Base-by-base conservation (phyloP, 2,113 vertebrate genomes). In the Corvus hawaiiensis region DNA sequence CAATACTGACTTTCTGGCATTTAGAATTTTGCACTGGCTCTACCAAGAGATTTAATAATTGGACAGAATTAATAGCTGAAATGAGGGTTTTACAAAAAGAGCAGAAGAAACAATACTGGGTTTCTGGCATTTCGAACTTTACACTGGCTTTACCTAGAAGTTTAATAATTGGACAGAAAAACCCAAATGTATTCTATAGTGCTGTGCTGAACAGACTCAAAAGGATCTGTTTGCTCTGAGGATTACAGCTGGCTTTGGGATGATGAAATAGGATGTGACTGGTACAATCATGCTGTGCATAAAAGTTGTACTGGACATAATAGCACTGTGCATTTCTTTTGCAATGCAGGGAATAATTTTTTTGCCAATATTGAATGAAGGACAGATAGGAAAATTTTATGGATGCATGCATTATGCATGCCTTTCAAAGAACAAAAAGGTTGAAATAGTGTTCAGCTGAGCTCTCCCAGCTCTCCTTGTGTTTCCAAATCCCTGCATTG, bases 291-390 rank as follows among this genome's bases (percentile, higher is more conserved):
- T 26, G 68, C 92, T 95, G 89, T 72, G 43, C 54, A 76, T 83
- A 79, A 35, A 89, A 92, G 59, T 94, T 87, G n/a, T 79, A 33
- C 46, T 3, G 5, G 61, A 92, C 61, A 85, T 84, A 92, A 73
- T 75, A 94, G 77, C 78, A 59, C 46, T 11, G 16, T 55, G 54
- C 69, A 82, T 74, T 94, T 94, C 94, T 94, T 88, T 72, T 87
- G 64, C 76, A 96, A 82, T 66, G 83, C 71, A 86, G 59, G 69
- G 77, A 62, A 63, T 90, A 51, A 20, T 67, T 35, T 21, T 68
- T 89, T 82, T 88, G 59, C 79, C 79, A 87, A 94, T 94, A 92
- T 77, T 79, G 55, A 96, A 92, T 93, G 92, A 95, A 95, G 85
- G 54, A 80, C 41, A 84, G 66, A 74, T 62, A 87, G 39, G 61